Evolutionary conservation across 1,140 invertebrate species (phyloP), one percentile per base, ranked within the genome.

Genomic region (Stegodyphus dumicola): DNA sequence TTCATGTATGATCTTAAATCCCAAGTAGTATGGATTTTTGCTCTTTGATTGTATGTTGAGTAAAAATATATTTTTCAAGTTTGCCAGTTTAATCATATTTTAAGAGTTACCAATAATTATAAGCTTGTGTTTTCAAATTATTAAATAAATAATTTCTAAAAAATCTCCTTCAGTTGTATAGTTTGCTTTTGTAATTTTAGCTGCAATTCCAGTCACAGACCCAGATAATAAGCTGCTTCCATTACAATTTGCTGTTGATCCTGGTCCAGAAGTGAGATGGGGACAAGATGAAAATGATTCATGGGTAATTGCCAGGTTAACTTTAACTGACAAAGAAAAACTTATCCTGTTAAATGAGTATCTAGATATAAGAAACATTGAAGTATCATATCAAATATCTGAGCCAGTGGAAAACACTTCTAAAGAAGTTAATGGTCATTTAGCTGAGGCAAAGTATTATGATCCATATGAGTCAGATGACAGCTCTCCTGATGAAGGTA

Each of bases 221-320:
- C 93, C 92, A 6, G 93, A 94, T 52, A 93, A 94, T 86, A 93
- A 93, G 51, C 90, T 95, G 66, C 90, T 96, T 15, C 94, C 94
- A 54, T 91, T 96, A 87, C 94, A 96, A 88, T 98, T 97, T 91
- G 93, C 93, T 81, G 93, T 96, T 53, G 96, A 98, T 91, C 96
- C 96, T 2, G 95, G 95, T 33, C 92, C 93, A 65, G 92, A 94
- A 77, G 95, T 95, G 91, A 91, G 92, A 77, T 95, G 95, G 94
- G 92, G 91, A 60, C 86, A 86, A 60, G 92, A 92, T 88, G 93
- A 93, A 7, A 91, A 92, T 56, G 92, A 92, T 89, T 74, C 88
- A 13, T 69, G 85, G 33, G 65, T 90, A 13, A 88, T 90, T 56
- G 74, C 89, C 7, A 88, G 88, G 66, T 74, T 90, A 17, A 89